A percentile compares a stretch with the other conserved stretches of the same genome.
These are phyloP conservation scores for Hecatera dysodea DNA, from an alignment of 2,888 invertebrate species.

Conservation along the genomic window DNA sequence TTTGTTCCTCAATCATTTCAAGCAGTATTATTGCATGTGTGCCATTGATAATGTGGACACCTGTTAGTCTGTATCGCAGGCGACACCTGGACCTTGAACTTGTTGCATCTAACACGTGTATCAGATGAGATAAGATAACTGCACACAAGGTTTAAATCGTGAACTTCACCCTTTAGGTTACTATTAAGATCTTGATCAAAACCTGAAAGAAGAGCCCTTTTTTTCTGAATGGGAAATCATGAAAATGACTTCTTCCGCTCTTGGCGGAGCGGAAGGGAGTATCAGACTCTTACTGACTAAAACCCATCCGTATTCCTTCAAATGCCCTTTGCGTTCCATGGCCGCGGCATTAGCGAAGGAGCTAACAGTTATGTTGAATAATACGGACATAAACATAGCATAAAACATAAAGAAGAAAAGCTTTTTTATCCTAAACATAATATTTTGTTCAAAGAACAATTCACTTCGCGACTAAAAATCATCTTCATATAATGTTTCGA, in stretches of 20 bases:
- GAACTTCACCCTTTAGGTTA: too few species aligned
- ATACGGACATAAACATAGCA: background rate
- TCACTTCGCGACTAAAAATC: background rate
- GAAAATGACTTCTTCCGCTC: too few species aligned
- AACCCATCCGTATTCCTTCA: too few species aligned
- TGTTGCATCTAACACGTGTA: slow-evolving; percentile 20
- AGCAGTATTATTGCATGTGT: slow-evolving; percentile 21
- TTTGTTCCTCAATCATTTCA: slow-evolving; percentile 14
- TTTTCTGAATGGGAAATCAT: too few species aligned
- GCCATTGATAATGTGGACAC: slow-evolving; percentile 6
- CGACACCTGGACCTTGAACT: slow-evolving; percentile 37
- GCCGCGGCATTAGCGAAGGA: too few species aligned
- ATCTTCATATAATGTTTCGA: background rate
- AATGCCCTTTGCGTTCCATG: too few species aligned
- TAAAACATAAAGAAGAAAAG: background rate
- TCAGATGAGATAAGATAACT: background rate
- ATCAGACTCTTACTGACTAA: too few species aligned
- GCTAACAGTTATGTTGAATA: background rate
- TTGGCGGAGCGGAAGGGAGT: too few species aligned
- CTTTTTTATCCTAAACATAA: too few species aligned
- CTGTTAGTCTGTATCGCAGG: slow-evolving; percentile 20
- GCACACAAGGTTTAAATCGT: slow-evolving; percentile 3
- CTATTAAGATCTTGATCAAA: background rate
- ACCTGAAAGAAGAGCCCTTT: background rate
- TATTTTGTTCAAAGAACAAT: background rate